Conservation (phyloP, 2,113 vertebrate species). For the Prochilodus magdalenae region DNA sequence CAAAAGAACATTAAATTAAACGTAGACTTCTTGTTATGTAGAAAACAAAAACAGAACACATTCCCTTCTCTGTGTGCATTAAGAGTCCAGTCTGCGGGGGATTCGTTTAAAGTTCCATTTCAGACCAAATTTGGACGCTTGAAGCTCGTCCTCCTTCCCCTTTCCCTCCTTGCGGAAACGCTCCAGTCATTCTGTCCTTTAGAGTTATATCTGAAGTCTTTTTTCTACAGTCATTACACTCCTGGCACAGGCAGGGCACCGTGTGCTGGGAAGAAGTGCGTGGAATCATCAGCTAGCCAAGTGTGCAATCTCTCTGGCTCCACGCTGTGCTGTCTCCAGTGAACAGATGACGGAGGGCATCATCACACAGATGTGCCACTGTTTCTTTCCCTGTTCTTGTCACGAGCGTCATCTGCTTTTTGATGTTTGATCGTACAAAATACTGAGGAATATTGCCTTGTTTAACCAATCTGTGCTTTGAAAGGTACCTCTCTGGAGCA, state of each 20-base stretch:
- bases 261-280: background rate
- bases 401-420: conserved; percentile 44
- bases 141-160: conserved; percentile 10
- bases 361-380: conserved; percentile 1
- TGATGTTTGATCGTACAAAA: conserved; percentile 44
- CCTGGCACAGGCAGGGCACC: background rate
- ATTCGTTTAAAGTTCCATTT: conserved; percentile 34
- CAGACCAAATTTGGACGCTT: conserved; percentile 54
- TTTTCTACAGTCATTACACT: background rate
- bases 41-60: conserved; percentile 62
- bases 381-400: conserved; percentile 21
- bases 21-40: conserved; percentile 67
- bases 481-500: conserved; percentile 58
- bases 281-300: background rate
- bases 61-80: conserved; percentile 44
- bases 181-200: background rate
- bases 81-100: conserved; percentile 36
- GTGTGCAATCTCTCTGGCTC: conserved; percentile 10
- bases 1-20: conserved; percentile 67
- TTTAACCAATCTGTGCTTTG: conserved; percentile 79
- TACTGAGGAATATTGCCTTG: conserved; percentile 59
- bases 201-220: background rate
- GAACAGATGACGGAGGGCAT: conserved; percentile 1
- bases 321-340: conserved; percentile 9
- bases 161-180: background rate